Percentiles rank a stretch among this genome's conserved stretches.
phyloP scores from a whole-genome alignment of 1,140 invertebrate genomes.

The Hyposmocoma kahamanoa region DNA sequence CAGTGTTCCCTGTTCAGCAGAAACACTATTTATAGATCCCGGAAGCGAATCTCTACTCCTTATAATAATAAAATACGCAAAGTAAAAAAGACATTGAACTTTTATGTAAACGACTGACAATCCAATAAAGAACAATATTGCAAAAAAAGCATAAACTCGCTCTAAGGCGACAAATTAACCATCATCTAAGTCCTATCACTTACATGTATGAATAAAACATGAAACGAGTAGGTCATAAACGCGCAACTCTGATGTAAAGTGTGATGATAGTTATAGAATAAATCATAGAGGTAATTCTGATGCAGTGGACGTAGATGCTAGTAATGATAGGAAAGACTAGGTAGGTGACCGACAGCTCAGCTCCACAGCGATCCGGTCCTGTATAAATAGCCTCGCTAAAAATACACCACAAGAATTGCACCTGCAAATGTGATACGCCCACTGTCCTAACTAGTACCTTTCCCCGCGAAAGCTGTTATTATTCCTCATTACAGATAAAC shows the following conservation, averaged over 20 bases:
- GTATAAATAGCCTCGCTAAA: slow-evolving; percentile 62
- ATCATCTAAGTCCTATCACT: no score
- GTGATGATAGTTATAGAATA: not conserved
- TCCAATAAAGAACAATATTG: no score
- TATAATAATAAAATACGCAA: no score
- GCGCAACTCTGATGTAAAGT: not conserved
- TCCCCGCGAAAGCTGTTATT: not conserved
- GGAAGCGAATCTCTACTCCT: no score
- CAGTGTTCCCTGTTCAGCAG: no score
- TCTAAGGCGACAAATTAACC: no score
- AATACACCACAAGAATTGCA: slow-evolving; percentile 58
- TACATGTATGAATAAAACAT: not conserved
- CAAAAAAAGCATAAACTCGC: no score
- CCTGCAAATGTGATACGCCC: slow-evolving; percentile 33
- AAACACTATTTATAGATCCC: no score
- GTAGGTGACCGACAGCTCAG: slow-evolving; percentile 41
- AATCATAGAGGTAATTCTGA: not conserved
- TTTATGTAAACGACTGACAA: no score
- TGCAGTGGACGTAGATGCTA: not conserved
- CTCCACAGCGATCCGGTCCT: slow-evolving; percentile 39
- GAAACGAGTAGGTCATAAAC: not conserved
- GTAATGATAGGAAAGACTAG: not conserved
- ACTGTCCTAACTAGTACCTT: slow-evolving; percentile 6
- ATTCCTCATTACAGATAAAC: not conserved
- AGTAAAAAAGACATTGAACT: no score